Conservation (phyloP, 2,888 invertebrate genomes). For the Conomelus anceps region DNA sequence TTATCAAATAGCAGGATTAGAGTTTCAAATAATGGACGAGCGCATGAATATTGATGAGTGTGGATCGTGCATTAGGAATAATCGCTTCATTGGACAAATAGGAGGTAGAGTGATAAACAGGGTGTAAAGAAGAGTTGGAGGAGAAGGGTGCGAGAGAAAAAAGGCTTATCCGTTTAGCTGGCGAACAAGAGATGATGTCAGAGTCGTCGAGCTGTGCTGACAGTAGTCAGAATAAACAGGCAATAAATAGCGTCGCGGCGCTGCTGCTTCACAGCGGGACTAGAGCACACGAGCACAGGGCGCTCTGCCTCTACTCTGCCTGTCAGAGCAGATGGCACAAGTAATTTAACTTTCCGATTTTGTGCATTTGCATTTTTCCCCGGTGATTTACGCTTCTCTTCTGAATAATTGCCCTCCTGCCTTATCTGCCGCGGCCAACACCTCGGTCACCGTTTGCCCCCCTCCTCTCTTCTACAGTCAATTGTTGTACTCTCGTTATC, state of each 20-base stretch:
- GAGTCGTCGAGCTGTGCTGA: not conserved
- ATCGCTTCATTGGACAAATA: not conserved
- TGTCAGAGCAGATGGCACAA: slow-evolving; percentile 8
- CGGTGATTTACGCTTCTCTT: slow-evolving; percentile 9
- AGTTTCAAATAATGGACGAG: not conserved
- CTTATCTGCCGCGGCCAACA: slow-evolving; percentile 5
- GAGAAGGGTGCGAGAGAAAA: not conserved
- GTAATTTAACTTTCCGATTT: slow-evolving; percentile 14
- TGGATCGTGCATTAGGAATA: not conserved
- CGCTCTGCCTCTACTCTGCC: not conserved
- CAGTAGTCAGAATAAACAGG: slow-evolving; percentile 6
- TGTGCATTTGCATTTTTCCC: slow-evolving; percentile 14
- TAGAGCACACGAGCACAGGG: not conserved
- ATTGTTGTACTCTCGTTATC: not conserved
- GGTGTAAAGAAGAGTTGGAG: not conserved
- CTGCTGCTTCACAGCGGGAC: not conserved
- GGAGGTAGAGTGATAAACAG: not conserved
- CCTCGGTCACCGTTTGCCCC: not conserved
- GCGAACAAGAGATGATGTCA: not conserved
- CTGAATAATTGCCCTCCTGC: slow-evolving; percentile 6
- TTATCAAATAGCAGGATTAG: not conserved
- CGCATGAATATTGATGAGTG: not conserved
- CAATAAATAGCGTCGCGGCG: not conserved
- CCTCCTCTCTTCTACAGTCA: not conserved
- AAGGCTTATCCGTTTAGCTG: not conserved